Base-by-base conservation (phyloP, 2,888 invertebrate species). In the Carterocephalus palaemon region DNA sequence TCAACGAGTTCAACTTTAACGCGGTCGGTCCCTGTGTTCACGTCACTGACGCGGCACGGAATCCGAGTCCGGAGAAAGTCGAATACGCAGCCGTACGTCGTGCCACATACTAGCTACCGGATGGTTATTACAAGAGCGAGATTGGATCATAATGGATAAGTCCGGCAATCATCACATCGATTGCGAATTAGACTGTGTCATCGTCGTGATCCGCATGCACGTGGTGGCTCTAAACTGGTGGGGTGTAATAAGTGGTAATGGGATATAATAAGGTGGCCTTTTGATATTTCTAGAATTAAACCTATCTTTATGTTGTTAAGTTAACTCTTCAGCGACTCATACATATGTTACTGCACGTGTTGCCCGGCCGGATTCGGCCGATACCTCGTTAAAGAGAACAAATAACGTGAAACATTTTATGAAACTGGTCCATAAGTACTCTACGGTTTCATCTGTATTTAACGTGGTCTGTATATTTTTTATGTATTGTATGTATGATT, bases 11-110 rank as follows among this genome's bases (percentile, higher is more conserved):
- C 72, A 70, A 75, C 73, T 77, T 70, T 64, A 75, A 61, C 64
- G 66, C 69, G 65, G 75, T 73, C 74, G n/a, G n/a, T n/a, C n/a
- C n/a, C n/a, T n/a, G 70, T 80, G 78, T 77, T 82, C 80, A 81
- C 80, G 74, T 78, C 76, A 68, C 73, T 74, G 76, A 76, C 74
- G 74, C 73, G 76, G 74, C 77, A 76, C 73, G 78, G 80, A 75
- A 82, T 82, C 75, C 64, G 64, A 64, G 60, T 58, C 62, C 56
- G 72, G 85, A 81, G 86, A 85, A 85, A 86, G 85, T 84, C 81
- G 76, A 79, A 77, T 77, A 77, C 79, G 64, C 64, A 67, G 64
- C 52, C 67, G 71, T 70, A 67, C 70, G 67, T 69, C 70, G 79
- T 71, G 70, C 79, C 54, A 80, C 76, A 77, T 68, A 61, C 60